Base-by-base conservation (phyloP, 2,797 vertebrate genomes). In the Periparus ater region DNA sequence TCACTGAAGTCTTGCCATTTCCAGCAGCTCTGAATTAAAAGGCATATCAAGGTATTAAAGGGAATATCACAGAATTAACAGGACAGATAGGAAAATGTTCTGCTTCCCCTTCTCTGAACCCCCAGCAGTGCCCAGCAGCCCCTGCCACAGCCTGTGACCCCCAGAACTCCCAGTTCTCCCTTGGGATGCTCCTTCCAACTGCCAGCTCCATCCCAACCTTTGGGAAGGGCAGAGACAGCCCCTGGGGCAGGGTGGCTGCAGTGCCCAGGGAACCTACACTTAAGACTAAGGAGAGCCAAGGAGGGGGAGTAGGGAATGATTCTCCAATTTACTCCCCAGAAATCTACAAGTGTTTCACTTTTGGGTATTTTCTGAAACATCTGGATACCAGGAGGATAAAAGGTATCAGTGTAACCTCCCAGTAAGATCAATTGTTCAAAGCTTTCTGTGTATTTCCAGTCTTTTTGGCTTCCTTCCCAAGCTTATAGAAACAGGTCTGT, bases 371-470 rank as follows among this genome's bases (percentile, higher is more conserved):
- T 80, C 84, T 85, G 73, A 83, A 93, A 96, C 96, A 97, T 97
- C 94, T 96, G 97, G 94, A 45, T 89, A 68, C 65, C 95, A 95
- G 92, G 90, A 92, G 82, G 66, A 91, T 82, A 65, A 93, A 96
- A 97, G 93, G 89, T 96, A 94, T 91, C 92, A 66, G 53, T n/a
- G 60, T 89, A 91, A 93, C 95, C 96, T 96, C 97, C 94, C 96
- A 96, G 91, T 70, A 88, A 95, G 96, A 97, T 96, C 96, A 95
- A 78, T 91, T 93, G 94, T 86, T 92, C 85, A 72, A 93, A 89
- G 57, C 66, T 79, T 95, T 95, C 81, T 91, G 54, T 93, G 21
- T 81, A 79, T 79, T 95, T 95, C 93, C 91, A 95, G 81, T 74
- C 85, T 47, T 77, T 74, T 74, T 96, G 96, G 91, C 91, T 94